These are phyloP conservation scores for Callionymus lyra DNA, from an alignment of 2,113 vertebrate species.

Conservation along the genomic window DNA sequence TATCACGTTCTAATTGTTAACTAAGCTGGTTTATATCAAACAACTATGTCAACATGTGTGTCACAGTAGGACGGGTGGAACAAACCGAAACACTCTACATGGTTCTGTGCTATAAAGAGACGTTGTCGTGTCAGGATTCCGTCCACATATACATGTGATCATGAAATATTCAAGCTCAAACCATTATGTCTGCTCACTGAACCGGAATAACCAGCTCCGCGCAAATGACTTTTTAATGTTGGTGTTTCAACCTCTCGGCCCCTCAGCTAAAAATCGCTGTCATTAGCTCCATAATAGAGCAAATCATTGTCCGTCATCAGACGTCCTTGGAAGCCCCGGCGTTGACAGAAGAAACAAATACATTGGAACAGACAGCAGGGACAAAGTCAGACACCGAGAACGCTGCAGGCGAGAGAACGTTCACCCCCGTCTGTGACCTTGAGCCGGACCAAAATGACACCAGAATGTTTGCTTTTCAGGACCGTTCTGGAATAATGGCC, in stretches of 20 bases:
- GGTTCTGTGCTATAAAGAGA: no score
- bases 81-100: no score
- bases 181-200: conserved; percentile 13
- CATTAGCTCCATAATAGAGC: conserved; percentile 19
- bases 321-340: conserved; percentile 3
- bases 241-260: conserved; percentile 15
- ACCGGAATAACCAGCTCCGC: conserved; percentile 18
- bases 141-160: conserved; percentile 10
- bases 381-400: neutral
- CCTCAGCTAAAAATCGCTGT: conserved; percentile 17
- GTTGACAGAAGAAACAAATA: neutral
- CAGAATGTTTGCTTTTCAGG: no score
- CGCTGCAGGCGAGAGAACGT: no score
- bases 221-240: conserved; percentile 32
- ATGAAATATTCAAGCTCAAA: conserved; percentile 32
- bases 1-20: no score
- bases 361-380: neutral
- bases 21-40: no score
- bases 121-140: neutral
- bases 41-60: no score
- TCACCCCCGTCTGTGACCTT: no score
- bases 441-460: no score
- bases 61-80: no score
- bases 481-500: no score
- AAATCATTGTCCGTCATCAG: conserved; percentile 6